These are phyloP conservation scores for Stomorhina lunata DNA, from an alignment of 2,888 invertebrate species.

Conservation along the genomic window DNA sequence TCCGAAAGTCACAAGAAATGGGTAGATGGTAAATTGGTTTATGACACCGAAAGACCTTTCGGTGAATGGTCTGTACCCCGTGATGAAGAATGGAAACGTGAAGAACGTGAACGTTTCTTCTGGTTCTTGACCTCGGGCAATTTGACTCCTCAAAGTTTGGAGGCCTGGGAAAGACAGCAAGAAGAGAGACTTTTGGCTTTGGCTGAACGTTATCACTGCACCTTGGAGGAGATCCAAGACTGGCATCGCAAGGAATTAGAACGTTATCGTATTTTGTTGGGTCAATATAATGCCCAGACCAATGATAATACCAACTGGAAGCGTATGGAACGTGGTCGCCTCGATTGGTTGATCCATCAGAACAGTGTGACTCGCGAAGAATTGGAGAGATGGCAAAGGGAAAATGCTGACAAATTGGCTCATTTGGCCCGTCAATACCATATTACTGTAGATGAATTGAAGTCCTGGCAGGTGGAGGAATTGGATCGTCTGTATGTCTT, in stretches of 20 bases:
- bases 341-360: constrained; percentile 78
- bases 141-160: constrained; percentile 70
- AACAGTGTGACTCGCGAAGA: constrained; percentile 75
- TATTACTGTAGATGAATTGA: constrained; percentile 72
- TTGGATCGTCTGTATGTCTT: constrained; percentile 73
- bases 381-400: constrained; percentile 76
- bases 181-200: constrained; percentile 75
- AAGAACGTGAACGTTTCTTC: constrained; percentile 77
- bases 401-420: constrained; percentile 72
- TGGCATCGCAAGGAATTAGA: constrained; percentile 76
- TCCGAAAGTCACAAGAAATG: constrained; percentile 75
- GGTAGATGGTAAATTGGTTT: constrained; percentile 76
- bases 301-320: constrained; percentile 74
- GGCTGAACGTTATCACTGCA: constrained; percentile 73
- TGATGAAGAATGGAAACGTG: constrained; percentile 77
- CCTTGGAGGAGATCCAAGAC: constrained; percentile 72
- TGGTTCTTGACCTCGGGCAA: constrained; percentile 73
- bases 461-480: constrained; percentile 76
- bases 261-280: constrained; percentile 72
- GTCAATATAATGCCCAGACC: constrained; percentile 73
- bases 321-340: constrained; percentile 74
- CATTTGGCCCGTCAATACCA: constrained; percentile 71
- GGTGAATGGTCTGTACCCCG: constrained; percentile 72
- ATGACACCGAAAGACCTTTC: constrained; percentile 74
- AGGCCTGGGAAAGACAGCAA: constrained; percentile 76